phyloP scores from a whole-genome alignment of 2,113 vertebrate genomes.

The Emydura subglobosa region DNA sequence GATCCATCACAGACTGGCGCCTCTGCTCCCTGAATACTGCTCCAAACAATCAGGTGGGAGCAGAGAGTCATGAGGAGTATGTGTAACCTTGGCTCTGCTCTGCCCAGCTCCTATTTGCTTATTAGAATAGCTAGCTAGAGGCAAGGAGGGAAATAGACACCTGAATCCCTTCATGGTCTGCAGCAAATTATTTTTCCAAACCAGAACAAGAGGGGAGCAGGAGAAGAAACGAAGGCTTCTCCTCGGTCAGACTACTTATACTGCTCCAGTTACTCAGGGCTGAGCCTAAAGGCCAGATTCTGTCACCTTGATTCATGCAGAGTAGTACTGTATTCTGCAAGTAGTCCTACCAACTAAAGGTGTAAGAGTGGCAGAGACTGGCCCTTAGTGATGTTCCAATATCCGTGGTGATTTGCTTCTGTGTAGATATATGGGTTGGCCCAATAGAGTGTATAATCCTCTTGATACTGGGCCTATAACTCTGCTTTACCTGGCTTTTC shows the following conservation, averaged over 20 bases:
- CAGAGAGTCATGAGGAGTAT: background rate
- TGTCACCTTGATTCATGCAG: background rate
- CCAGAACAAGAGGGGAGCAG: accelerated
- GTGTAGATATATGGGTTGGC: background rate
- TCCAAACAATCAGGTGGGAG: background rate
- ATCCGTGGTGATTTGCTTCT: background rate
- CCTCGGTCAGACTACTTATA: accelerated
- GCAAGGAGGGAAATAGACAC: background rate
- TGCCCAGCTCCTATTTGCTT: background rate
- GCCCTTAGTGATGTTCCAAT: background rate
- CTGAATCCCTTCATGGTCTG: background rate
- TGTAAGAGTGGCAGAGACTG: background rate
- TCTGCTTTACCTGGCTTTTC: constrained; percentile 30
- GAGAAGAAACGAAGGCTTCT: background rate
- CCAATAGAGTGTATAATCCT: background rate
- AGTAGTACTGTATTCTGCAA: accelerated
- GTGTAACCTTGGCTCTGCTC: background rate
- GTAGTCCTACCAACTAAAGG: background rate
- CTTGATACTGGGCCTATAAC: background rate
- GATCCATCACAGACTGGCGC: background rate
- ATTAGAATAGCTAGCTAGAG: background rate
- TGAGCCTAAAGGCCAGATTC: background rate
- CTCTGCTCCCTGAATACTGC: background rate
- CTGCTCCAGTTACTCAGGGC: background rate
- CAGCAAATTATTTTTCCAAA: background rate